Conservation (phyloP, 1,140 invertebrate genomes). For the Zaprionus ornatus region DNA sequence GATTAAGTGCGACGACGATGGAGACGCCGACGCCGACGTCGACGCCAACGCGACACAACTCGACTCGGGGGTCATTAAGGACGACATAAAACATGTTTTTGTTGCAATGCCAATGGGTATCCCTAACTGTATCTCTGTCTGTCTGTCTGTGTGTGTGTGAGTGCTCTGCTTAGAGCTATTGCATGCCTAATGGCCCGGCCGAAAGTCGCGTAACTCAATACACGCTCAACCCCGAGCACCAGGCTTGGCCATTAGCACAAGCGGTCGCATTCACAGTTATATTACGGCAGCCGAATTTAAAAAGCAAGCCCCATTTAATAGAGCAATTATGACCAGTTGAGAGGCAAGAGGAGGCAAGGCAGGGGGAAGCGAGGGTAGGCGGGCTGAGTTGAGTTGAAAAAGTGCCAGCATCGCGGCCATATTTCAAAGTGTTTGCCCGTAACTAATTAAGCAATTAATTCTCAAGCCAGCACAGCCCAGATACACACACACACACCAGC, state of each 20-base stretch:
- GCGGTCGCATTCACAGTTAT: constrained; percentile 51
- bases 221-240: constrained; percentile 22
- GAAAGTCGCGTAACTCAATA: constrained; percentile 66
- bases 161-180: constrained; percentile 61
- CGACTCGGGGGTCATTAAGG: constrained; percentile 77
- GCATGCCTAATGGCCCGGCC: constrained; percentile 76
- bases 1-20: constrained; percentile 72
- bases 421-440: constrained; percentile 81
- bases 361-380: no score
- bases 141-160: background rate
- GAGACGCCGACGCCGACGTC: constrained; percentile 38
- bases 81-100: constrained; percentile 82
- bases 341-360: constrained; percentile 41
- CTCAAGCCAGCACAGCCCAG: constrained; percentile 53
- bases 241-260: constrained; percentile 57
- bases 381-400: constrained; percentile 6
- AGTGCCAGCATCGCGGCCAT: constrained; percentile 68
- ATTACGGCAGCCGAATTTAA: constrained; percentile 25
- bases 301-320: constrained; percentile 78
- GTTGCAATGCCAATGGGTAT: constrained; percentile 72
- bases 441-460: constrained; percentile 83
- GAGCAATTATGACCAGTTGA: constrained; percentile 82
- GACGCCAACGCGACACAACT: constrained; percentile 37
- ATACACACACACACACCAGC: constrained; percentile 17
- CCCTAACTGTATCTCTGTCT: constrained; percentile 23